Conservation (phyloP, 2,113 vertebrate genomes). For the Gopherus flavomarginatus region DNA sequence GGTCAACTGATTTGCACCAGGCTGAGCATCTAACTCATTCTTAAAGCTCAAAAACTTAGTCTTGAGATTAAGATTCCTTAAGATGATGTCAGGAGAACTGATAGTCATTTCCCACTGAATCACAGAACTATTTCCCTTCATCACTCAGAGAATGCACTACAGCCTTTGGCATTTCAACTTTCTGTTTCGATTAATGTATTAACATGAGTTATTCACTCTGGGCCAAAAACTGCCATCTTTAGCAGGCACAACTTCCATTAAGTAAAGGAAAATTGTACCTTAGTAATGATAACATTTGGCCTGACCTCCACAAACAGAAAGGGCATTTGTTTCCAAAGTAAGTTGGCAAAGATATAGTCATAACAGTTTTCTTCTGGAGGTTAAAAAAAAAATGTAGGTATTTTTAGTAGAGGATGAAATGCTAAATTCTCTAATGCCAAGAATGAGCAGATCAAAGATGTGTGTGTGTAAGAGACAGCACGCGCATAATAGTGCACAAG, state of each 20-base stretch:
- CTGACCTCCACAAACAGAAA: not conserved
- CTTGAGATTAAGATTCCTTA: not conserved
- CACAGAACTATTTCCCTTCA: not conserved
- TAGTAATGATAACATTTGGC: not conserved
- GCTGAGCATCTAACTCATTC: not conserved
- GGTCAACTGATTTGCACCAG: not conserved
- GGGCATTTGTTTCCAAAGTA: not conserved
- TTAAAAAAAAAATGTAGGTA: not conserved
- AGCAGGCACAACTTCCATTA: not conserved
- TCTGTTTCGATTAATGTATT: not conserved
- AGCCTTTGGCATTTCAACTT: not conserved
- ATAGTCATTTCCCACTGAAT: not conserved
- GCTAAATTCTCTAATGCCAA: not conserved
- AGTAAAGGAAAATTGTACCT: not conserved
- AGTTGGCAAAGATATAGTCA: not conserved
- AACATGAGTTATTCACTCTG: not conserved
- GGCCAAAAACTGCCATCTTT: not conserved
- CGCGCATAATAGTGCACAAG: not conserved
- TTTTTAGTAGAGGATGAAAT: not conserved
- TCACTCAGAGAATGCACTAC: not conserved
- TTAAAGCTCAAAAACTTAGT: not conserved
- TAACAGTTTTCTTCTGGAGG: not conserved
- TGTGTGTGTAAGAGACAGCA: too few relatives aligned
- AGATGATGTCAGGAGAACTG: not conserved
- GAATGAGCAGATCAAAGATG: not conserved